Base-by-base conservation (phyloP, 1,140 invertebrate genomes). In the Apis laboriosa region DNA sequence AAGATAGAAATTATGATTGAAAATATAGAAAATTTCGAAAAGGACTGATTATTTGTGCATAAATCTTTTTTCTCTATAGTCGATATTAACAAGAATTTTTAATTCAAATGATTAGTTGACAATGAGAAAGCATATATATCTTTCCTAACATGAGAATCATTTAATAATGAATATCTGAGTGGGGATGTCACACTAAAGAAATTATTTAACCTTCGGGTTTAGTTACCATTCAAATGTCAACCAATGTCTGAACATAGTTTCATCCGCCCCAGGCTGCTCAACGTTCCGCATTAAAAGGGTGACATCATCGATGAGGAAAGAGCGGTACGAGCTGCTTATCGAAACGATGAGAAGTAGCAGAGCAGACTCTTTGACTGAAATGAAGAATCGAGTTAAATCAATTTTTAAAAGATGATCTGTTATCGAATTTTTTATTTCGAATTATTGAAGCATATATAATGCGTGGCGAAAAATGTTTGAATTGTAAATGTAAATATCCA, bases 261-360 rank as follows among this genome's bases (percentile, higher is more conserved):
- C 73, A 78, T 84, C 24, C 9, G 17, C 56, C 43, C 17, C 75
- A 61, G 43, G 75, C 75, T 74, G 61, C 49, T 74, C 34, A n/a
- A 24, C 55, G 56, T 58, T 71, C 51, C 17, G 80, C 51, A 53
- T 83, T 83, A 71, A 60, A 51, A n/a, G 13, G 61, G 53, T 87
- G 85, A 87, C 73, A 87, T 87, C 77, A 87, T 84, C 68, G 72
- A 73, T 64, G 81, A 83, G 28, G 60, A 56, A 71, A 86, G 51
- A 63, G 67, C 21, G 13, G 24, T 13, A 24, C 58, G 24, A 15
- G 71, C 34, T 17, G 63, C 12, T 77, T 55, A 70, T 66, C 49
- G 19, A 78, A 34, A 74, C 24, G 19, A 64, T 28, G 53, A 72
- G 51, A 79, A 79, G 77, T 79, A 51, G 53, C 43, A 66, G 24